Evolutionary conservation across 2,113 vertebrate species (phyloP).

Genomic region (Spea bombifrons): DNA sequence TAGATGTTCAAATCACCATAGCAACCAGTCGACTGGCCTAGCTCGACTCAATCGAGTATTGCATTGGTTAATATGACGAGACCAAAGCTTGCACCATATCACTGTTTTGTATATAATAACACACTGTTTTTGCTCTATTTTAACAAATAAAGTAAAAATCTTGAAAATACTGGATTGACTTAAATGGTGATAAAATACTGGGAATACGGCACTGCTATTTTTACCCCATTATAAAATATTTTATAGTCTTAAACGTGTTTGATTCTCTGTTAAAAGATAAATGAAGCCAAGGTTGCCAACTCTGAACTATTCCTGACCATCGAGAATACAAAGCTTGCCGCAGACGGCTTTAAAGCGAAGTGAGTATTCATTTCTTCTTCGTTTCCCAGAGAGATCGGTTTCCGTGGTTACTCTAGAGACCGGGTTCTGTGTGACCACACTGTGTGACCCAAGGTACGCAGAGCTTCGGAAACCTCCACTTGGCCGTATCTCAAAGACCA

Average conservation of each 20-base stretch:
- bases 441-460: neutral
- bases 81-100: no score
- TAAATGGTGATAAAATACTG: no score
- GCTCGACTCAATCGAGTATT: no score
- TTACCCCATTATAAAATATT: no score
- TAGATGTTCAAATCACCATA: no score
- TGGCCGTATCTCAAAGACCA: neutral
- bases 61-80: no score
- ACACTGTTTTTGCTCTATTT: no score
- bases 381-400: conserved; percentile 9
- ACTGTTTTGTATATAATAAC: no score
- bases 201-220: no score
- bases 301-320: conserved; percentile 23
- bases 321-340: conserved; percentile 54
- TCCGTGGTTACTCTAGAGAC: neutral
- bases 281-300: neutral
- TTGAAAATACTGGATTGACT: no score
- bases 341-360: conserved; percentile 61
- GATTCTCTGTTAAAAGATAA: conserved; percentile 14
- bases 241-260: neutral
- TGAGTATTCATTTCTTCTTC: conserved; percentile 47
- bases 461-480: neutral
- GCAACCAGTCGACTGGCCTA: no score
- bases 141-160: no score
- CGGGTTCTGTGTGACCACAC: conserved; percentile 3